Evolutionary conservation across 2,113 vertebrate species (phyloP).

Genomic region (Agapornis roseicollis): DNA sequence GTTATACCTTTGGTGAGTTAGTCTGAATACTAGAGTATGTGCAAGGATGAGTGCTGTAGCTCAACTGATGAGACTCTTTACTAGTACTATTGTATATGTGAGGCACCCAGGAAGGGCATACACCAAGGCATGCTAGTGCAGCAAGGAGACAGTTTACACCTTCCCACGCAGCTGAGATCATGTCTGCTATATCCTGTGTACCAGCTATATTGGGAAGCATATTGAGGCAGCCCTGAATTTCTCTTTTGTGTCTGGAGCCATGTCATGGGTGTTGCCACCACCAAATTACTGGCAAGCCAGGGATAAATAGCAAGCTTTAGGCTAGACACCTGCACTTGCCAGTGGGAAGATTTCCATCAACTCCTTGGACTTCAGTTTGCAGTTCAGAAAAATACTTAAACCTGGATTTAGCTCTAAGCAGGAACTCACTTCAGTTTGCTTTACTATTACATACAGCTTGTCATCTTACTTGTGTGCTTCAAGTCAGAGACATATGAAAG

Average conservation of each 20-base stretch:
- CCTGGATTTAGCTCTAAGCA: background rate
- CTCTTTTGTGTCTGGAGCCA: background rate
- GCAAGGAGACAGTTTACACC: background rate
- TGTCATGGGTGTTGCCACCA: background rate
- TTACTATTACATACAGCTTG: background rate
- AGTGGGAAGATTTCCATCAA: background rate
- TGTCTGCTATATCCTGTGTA: background rate
- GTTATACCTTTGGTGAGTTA: background rate
- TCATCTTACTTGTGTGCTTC: background rate
- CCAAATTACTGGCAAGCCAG: background rate
- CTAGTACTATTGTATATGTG: rapidly evolving
- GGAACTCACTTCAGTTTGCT: background rate
- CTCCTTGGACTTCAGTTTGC: background rate
- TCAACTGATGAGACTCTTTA: background rate
- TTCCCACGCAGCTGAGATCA: slow-evolving; percentile 52
- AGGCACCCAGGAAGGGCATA: background rate
- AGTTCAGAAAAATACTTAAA: background rate
- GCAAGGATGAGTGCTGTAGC: background rate
- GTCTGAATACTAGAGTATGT: background rate
- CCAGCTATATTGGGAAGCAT: slow-evolving; percentile 13
- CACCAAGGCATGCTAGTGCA: background rate
- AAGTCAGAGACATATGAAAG: slow-evolving; percentile 11
- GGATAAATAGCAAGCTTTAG: background rate
- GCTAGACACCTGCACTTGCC: slow-evolving; percentile 29
- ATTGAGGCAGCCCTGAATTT: slow-evolving; percentile 15